These are phyloP conservation scores for Ptiloglossa arizonensis DNA, from an alignment of 1,140 invertebrate species.

Conservation along the genomic window DNA sequence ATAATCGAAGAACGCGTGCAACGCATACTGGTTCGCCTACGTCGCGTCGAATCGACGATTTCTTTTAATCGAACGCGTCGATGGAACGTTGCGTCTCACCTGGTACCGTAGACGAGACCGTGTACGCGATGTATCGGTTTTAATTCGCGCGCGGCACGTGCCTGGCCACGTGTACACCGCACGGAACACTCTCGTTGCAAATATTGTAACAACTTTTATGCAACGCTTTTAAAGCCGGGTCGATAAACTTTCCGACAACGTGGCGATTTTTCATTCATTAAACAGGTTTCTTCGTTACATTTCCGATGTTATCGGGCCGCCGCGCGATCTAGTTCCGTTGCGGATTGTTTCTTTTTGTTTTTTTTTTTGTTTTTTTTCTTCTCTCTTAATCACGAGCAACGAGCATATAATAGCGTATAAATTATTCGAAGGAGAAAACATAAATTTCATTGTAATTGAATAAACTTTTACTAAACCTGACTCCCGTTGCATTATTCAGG, in stretches of 20 bases:
- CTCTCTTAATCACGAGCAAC: no score
- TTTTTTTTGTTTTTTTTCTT: slow-evolving; percentile 1
- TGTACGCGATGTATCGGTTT: no score
- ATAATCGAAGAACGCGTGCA: not conserved
- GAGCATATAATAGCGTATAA: slow-evolving; percentile 2
- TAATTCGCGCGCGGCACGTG: no score
- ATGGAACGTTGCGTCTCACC: not conserved
- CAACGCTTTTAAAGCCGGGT: not conserved
- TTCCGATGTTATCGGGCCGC: slow-evolving; percentile 15
- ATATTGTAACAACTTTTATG: not conserved
- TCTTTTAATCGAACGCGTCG: not conserved
- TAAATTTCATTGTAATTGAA: not conserved
- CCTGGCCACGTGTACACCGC: no score
- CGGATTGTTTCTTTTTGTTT: slow-evolving; percentile 9
- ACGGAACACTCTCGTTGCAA: not conserved
- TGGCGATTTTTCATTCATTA: not conserved
- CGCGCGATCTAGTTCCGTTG: not conserved
- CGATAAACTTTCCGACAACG: slow-evolving; percentile 5
- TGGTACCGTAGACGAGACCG: no score
- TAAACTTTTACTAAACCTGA: not conserved
- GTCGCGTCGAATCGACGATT: no score
- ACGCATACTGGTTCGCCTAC: not conserved
- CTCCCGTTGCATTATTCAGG: not conserved
- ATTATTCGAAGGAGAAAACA: slow-evolving; percentile 4
- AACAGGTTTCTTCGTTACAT: slow-evolving; percentile 10